Evolutionary conservation across 2,113 vertebrate genomes (phyloP).

Genomic region (Psilopsiagon aurifrons): DNA sequence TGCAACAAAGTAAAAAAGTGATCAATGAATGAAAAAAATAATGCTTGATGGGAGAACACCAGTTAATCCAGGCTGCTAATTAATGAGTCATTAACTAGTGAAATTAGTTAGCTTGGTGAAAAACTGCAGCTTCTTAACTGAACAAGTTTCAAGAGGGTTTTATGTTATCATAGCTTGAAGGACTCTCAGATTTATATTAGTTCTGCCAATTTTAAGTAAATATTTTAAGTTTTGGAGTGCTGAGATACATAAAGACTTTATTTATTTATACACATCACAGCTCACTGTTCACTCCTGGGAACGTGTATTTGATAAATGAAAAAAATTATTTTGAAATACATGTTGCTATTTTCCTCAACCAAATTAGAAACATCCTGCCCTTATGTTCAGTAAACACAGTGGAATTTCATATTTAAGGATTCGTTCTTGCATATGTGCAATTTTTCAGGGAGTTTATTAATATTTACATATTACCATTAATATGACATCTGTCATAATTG

Average conservation of each 20-base stretch:
- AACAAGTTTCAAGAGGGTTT: not conserved
- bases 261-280: slow-evolving; percentile 41
- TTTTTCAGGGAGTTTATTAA: slow-evolving; percentile 44
- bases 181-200: not conserved
- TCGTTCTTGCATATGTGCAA: not conserved
- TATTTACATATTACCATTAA: slow-evolving; percentile 36
- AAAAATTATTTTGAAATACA: slow-evolving; percentile 44
- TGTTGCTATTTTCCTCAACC: slow-evolving; percentile 15
- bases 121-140: not conserved
- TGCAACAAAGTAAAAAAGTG: not conserved
- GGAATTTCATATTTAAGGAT: not conserved
- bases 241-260: not conserved
- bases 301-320: not conserved
- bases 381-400: slow-evolving; percentile 35
- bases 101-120: not conserved
- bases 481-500: slow-evolving; percentile 52
- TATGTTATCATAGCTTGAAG: not conserved
- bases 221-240: not conserved
- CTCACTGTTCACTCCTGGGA: slow-evolving; percentile 25
- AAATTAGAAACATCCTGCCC: slow-evolving; percentile 43
- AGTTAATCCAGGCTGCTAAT: not conserved
- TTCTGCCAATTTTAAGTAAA: slow-evolving; percentile 28
- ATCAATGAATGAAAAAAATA: not conserved
- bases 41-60: not conserved
- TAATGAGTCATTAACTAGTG: not conserved